phyloP scores from a whole-genome alignment of 2,888 invertebrate species.

The Caradrina clavipalpis region DNA sequence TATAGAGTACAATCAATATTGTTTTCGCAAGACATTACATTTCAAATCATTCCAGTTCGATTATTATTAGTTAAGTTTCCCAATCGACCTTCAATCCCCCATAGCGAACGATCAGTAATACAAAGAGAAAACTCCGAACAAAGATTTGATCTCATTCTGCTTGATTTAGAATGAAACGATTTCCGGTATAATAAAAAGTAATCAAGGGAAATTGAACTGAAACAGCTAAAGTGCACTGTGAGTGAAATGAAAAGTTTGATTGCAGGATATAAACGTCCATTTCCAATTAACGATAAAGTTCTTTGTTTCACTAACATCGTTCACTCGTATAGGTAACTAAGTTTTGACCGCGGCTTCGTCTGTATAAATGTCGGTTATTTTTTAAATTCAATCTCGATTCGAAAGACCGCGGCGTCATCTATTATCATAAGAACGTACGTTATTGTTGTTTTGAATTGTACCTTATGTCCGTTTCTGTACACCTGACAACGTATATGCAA shows the following conservation, averaged over 20 bases:
- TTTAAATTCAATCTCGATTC: no score
- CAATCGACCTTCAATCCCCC: slow-evolving; percentile 26
- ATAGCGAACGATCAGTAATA: slow-evolving; percentile 16
- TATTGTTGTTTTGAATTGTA: no score
- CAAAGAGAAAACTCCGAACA: slow-evolving; percentile 40
- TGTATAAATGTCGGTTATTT: no score
- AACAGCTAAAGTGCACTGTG: slow-evolving; percentile 17
- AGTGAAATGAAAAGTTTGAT: slow-evolving; percentile 29
- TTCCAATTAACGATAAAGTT: slow-evolving; percentile 23
- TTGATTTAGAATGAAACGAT: slow-evolving; percentile 35
- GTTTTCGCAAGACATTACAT: background rate
- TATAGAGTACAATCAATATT: background rate
- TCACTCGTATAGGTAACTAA: background rate
- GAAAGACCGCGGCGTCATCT: no score
- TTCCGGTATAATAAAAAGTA: slow-evolving; percentile 25
- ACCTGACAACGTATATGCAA: no score
- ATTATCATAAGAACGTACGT: no score
- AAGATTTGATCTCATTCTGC: slow-evolving; percentile 19
- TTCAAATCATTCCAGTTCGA: background rate
- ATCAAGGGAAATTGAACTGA: slow-evolving; percentile 31
- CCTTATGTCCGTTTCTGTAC: no score
- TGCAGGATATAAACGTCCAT: slow-evolving; percentile 26
- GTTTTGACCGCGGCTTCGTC: no score
- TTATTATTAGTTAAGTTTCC: background rate
- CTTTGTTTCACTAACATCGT: slow-evolving; percentile 4